Base-by-base conservation (phyloP, 1,140 invertebrate genomes). In the Zaprionus ornatus region DNA sequence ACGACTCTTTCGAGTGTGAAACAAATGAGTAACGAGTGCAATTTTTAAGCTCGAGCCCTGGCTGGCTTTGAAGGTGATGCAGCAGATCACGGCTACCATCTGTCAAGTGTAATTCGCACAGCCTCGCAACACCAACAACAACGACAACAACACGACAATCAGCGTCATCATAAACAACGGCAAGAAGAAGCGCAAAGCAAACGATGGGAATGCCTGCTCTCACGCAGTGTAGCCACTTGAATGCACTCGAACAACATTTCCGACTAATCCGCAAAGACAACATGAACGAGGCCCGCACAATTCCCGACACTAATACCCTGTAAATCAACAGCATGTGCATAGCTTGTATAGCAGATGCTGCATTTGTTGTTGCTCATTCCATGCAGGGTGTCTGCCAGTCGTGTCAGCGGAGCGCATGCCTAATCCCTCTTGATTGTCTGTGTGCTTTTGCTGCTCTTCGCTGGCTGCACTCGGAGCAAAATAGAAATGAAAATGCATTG, bases 191-290 rank as follows among this genome's bases (percentile, higher is more conserved):
- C 32, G 25, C n/a, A 23, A 12, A 48, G 32, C 25, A 60, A 32
- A 59, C 10, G 25, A 25, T 55, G 54, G 61, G 69, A 67, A 27
- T 45, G 25, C 65, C 64, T 48, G 54, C 40, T 76, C 65, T n/a
- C 69, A 74, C 78, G 74, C 79, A 79, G 60, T 72, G 77, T 73
- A 77, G 64, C 73, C 74, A 88, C 80, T 87, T 80, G 74, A 87
- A 82, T 87, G 83, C 77, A 68, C 80, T 87, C 79, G 69, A 79
- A 80, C 76, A 77, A 59, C 78, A 67, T 84, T 87, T 78, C 64
- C 73, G 42, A 52, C 74, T 90, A 87, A 87, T 87, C 84, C 80
- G 74, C 84, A 87, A 90, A 88, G 84, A 90, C 78, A 87, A 79
- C 80, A 77, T 50, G 48, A 35, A 45, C n/a, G 61, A 55, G 72